phyloP scores from a whole-genome alignment of 30 jellyfish, hydroid and myxozoan genomes.

The Sanderia malayensis region DNA sequence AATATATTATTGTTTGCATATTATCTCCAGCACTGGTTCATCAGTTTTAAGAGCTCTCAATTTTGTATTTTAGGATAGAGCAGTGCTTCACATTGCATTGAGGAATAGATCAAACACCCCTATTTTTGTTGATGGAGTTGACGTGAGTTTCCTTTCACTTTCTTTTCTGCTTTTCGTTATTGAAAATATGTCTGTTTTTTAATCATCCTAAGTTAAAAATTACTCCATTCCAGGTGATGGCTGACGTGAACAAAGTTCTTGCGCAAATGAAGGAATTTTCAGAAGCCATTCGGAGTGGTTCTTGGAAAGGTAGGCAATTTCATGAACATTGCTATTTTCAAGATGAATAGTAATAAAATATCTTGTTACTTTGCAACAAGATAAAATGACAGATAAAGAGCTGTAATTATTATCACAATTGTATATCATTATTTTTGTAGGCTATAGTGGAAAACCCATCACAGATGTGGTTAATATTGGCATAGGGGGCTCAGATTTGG shows the following conservation, averaged over 20 bases:
- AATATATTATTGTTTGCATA: too few species aligned
- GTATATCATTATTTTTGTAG: slow-evolving; percentile 21
- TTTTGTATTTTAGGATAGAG: slow-evolving; percentile 76
- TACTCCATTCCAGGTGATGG: slow-evolving; percentile 70
- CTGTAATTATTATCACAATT: too few species aligned
- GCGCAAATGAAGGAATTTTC: slow-evolving; percentile 80
- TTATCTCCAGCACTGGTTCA: too few species aligned
- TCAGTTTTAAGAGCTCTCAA: too few species aligned
- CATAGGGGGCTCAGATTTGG: slow-evolving; percentile 99
- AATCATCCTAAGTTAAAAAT: not conserved
- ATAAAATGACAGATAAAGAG: too few species aligned
- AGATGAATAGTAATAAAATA: too few species aligned
- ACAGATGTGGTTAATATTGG: slow-evolving; percentile 97
- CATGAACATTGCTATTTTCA: too few species aligned
- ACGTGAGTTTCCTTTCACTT: slow-evolving; percentile 56
- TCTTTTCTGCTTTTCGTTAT: too few species aligned
- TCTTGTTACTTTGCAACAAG: too few species aligned
- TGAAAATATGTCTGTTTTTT: not conserved
- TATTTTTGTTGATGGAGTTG: slow-evolving; percentile 85
- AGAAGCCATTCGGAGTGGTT: slow-evolving; percentile 79
- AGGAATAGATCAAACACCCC: slow-evolving; percentile 90
- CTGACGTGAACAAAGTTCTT: slow-evolving; percentile 78
- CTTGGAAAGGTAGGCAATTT: slow-evolving; percentile 70
- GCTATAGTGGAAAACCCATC: slow-evolving; percentile 79
- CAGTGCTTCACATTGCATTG: slow-evolving; percentile 96